Evolutionary conservation across 2,888 invertebrate genomes (phyloP), one percentile per base, ranked within the genome.

Genomic region (Geotrupes spiniger): DNA sequence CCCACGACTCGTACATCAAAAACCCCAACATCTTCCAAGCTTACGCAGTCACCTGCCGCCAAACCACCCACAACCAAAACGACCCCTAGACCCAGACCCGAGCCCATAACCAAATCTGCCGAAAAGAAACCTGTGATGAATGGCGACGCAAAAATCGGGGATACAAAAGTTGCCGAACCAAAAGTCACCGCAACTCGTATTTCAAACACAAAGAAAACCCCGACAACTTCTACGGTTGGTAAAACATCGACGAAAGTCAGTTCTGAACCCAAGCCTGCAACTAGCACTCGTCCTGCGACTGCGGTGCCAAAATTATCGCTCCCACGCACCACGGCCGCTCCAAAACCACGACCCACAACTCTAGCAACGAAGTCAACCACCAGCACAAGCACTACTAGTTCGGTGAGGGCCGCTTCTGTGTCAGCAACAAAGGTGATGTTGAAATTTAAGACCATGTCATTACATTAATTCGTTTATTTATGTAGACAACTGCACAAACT

Each of bases 261-360:
- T 31, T 48, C 61, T 4, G 49, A 58, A 48, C 40, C 62, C 12
- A 57, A 68, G 25, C 51, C 66, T 44, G 63, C 45, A 12, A 39
- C 46, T 48, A 53, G 31, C 31, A 50, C 39, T 11, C 40, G 46
- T 42, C 31, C 48, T 10, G 33, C 53, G 0, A 38, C 49, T 6
- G 47, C 54, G n/a, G 40, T 57, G 1, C 54, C 54, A 39, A 58
- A 53, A 31, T 52, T 63, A 37, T 42, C 63, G 8, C 12, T 55
- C 25, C 26, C 62, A 3, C 52, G 53, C n/a, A 46, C 58, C 21
- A 54, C 61, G 46, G 51, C 61, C 26, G 40, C 62, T 15, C 60
- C 71, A 17, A 70, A 65, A 27, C 58, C 54, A 37, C 49, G 59
- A 42, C 54, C 64, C 1, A 49, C 62, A 1, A 49, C 60, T 12